phyloP scores from a whole-genome alignment of 2,113 vertebrate species.

The Scalopus aquaticus region DNA sequence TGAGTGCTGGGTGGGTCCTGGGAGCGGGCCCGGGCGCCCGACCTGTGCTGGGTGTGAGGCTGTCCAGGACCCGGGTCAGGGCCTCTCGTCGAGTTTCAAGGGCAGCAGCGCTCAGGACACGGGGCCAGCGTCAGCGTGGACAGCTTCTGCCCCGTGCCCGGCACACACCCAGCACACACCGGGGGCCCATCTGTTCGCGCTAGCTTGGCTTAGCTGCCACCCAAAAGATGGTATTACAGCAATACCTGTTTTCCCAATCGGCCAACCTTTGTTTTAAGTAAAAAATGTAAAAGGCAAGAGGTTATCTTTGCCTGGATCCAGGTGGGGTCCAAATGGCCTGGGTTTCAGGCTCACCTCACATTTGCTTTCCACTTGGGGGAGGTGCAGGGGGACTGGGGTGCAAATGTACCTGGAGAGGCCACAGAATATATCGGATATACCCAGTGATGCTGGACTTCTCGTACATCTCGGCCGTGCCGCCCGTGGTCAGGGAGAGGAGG shows the following conservation, averaged over 20 bases:
- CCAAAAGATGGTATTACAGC: background rate
- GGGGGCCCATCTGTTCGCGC: too few relatives aligned
- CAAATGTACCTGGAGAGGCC: slow-evolving; percentile 85
- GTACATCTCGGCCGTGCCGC: slow-evolving; percentile 72
- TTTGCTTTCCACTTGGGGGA: background rate
- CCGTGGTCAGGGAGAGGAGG: slow-evolving; percentile 86
- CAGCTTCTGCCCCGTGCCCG: background rate
- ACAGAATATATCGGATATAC: slow-evolving; percentile 83
- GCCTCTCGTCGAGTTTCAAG: background rate
- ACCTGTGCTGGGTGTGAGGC: rapidly evolving
- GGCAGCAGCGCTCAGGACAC: background rate
- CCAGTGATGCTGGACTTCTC: slow-evolving; percentile 54
- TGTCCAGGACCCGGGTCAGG: rapidly evolving
- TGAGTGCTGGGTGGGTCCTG: too few relatives aligned
- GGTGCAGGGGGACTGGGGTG: background rate
- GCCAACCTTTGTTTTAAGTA: background rate
- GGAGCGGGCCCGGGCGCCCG: too few relatives aligned
- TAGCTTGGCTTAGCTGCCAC: too few relatives aligned
- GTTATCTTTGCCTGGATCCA: background rate
- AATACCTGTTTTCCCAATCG: background rate
- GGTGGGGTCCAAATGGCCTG: background rate
- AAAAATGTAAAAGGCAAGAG: background rate
- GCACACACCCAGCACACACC: too few relatives aligned
- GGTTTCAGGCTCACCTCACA: background rate
- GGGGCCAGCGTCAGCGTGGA: background rate